Base-by-base conservation (phyloP, 2,797 vertebrate species). In the Chiroxiphia lanceolata region DNA sequence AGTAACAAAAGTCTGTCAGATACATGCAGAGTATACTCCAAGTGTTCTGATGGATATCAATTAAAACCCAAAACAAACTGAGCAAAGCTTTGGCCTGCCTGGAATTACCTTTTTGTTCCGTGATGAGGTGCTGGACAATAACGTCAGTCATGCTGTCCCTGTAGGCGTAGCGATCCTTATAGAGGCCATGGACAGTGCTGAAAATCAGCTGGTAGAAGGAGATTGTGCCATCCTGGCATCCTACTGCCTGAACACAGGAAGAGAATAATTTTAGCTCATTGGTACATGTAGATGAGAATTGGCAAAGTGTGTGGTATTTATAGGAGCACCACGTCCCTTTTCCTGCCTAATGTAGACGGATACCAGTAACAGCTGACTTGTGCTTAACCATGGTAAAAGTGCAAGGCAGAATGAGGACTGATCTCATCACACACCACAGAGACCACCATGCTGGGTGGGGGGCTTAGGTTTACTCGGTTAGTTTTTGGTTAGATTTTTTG, bases 131-230 rank as follows among this genome's bases (percentile, higher is more conserved):
- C 86, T 99, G 99, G 50, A 99, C 99, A 31, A 99, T 99, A 53
- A 99, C 99, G 16, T 99, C 99, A 0, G 99, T 99, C 99, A 99
- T 99, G 97, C 97, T 99, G 97, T 99, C 99, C 93, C 99, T 98
- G 93, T 99, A 99, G 71, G 99, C 99, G 0, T 99, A 99, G 86
- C 99, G 98, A 96, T 99, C 99, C 84, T 99, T 99, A 77, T 99
- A 99, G 34, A 99, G 99, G 68, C 99, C 99, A 4, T 99, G 99
- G 70, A 99, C 99, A 23, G 99, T 99, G 95, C 99, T 99, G 97
- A 99, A 99, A 96, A 99, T 99, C 74, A 99, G 98, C 97, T 99
- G 99, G 97, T 99, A 99, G 96, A 99, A 99, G 89, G 99, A 98
- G 63, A 99, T 98, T 22, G 99, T 99, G 94, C 99, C 99, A 94